phyloP scores from a whole-genome alignment of 2,113 vertebrate genomes.

The Lamprotornis superbus region DNA sequence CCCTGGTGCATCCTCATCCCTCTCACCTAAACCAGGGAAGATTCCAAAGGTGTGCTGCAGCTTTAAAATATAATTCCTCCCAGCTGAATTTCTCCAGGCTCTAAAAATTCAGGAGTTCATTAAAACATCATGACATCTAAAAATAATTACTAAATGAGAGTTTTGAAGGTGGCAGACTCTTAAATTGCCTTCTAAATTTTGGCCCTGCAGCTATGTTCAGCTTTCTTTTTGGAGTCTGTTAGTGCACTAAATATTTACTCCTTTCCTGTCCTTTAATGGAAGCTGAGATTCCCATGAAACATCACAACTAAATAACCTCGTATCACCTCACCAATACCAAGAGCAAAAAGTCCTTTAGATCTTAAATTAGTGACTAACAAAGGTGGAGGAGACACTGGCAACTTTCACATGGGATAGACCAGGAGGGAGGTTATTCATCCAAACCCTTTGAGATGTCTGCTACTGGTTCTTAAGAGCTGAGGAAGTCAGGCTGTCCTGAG shows the following conservation, averaged over 20 bases:
- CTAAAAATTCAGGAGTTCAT: conserved; percentile 5
- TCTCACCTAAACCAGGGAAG: neutral
- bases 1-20: neutral
- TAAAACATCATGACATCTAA: neutral
- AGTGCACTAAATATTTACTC: neutral
- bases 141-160: neutral
- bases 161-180: neutral
- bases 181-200: neutral
- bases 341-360: neutral
- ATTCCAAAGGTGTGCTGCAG: neutral
- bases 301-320: neutral
- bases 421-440: neutral
- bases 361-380: neutral
- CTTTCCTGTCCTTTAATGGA: neutral
- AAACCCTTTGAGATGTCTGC: neutral
- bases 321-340: neutral
- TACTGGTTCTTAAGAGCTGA: neutral
- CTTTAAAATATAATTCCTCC: neutral
- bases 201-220: neutral
- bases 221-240: neutral
- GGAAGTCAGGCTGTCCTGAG: neutral
- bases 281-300: neutral
- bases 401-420: neutral
- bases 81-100: neutral
- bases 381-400: neutral